Conservation (phyloP, 2,113 vertebrate genomes). For the Oostethus manadensis region DNA sequence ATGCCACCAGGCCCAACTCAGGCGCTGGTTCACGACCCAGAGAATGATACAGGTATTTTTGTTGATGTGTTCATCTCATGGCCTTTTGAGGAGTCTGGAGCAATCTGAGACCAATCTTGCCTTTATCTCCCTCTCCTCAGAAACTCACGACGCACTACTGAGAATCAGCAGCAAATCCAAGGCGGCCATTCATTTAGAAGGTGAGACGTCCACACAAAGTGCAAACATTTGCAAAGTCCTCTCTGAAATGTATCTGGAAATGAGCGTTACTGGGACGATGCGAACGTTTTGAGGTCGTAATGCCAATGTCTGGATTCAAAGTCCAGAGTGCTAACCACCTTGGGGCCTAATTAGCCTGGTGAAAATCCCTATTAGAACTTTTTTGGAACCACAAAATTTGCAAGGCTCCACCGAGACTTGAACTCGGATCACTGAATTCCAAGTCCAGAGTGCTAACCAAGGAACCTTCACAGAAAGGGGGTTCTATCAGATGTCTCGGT, state of each 20-base stretch:
- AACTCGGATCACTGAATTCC: background rate
- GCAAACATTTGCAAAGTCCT: too few species aligned
- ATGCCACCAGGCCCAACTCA: conserved; percentile 12
- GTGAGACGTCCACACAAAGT: conserved; percentile 49
- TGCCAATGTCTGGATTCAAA: conserved; percentile 78
- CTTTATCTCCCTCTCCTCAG: conserved; percentile 28
- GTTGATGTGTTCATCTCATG: background rate
- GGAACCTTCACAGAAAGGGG: too few species aligned
- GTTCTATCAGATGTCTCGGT: too few species aligned
- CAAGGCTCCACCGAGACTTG: background rate
- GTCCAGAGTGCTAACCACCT: conserved; percentile 80
- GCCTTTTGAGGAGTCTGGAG: conserved; percentile 1
- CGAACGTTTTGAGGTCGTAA: too few species aligned
- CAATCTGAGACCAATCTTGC: conserved; percentile 22
- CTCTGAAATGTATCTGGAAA: too few species aligned
- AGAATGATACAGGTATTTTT: conserved; percentile 41
- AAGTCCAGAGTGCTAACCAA: too few species aligned
- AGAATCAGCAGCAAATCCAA: conserved; percentile 56
- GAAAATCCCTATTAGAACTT: too few species aligned
- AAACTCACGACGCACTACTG: conserved; percentile 43
- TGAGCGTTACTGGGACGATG: too few species aligned
- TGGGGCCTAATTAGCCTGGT: too few species aligned
- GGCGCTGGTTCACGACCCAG: background rate
- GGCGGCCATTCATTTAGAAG: conserved; percentile 71
- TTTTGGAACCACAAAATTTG: too few species aligned